phyloP scores from a whole-genome alignment of 1,140 invertebrate genomes.

The Microplitis demolitor region DNA sequence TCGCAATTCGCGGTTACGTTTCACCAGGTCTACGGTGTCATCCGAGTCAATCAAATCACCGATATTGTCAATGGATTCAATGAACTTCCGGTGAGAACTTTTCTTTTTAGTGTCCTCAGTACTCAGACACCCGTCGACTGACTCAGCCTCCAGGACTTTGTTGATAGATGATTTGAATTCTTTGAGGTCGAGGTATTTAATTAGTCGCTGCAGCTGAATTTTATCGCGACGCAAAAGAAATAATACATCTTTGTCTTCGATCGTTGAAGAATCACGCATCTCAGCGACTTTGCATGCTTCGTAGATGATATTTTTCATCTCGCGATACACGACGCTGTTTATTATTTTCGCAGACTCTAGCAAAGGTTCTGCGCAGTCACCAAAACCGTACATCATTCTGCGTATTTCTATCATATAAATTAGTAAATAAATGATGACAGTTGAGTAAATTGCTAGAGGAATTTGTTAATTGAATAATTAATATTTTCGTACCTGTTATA shows the following conservation, averaged over 20 bases:
- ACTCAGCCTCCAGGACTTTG: conserved; percentile 42
- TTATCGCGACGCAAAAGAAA: conserved; percentile 69
- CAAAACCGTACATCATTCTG: conserved; percentile 71
- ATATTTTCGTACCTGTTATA: no score
- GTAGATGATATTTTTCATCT: conserved; percentile 62
- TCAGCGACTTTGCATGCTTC: conserved; percentile 62
- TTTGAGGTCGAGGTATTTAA: conserved; percentile 64
- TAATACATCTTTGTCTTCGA: conserved; percentile 62
- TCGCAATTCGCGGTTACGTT: conserved; percentile 51
- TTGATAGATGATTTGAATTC: conserved; percentile 46
- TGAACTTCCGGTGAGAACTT: conserved; percentile 40
- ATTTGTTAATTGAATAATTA: no score
- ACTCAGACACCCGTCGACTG: conserved; percentile 21
- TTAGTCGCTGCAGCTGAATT: conserved; percentile 63
- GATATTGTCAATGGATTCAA: conserved; percentile 52
- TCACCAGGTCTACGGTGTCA: conserved; percentile 47
- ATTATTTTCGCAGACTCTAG: conserved; percentile 66
- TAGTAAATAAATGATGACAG: neutral
- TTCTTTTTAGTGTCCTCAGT: conserved; percentile 35
- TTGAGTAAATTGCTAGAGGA: no score
- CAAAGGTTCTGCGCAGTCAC: conserved; percentile 65
- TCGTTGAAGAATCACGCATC: conserved; percentile 45
- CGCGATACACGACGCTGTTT: conserved; percentile 66
- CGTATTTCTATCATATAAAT: conserved; percentile 61
- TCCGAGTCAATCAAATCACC: conserved; percentile 50